Evolutionary conservation across 2,888 invertebrate species (phyloP).

Genomic region (Lepidonotus clava): DNA sequence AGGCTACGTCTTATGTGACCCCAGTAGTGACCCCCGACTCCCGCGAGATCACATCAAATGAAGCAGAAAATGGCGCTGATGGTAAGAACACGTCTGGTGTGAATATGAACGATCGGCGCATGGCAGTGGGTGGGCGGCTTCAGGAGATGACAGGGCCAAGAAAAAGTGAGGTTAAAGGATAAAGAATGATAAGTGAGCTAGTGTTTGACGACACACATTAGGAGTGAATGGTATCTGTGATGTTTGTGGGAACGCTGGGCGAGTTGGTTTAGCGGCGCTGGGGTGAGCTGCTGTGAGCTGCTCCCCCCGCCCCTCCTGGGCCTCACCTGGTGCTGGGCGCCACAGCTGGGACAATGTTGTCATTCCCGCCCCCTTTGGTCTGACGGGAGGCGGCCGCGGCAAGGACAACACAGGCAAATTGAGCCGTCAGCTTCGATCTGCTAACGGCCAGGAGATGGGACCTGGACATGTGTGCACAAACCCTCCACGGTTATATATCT

Average conservation of each 20-base stretch:
- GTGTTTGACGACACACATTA: too few relatives aligned
- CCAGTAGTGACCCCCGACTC: not conserved
- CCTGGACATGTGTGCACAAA: constrained; percentile 10
- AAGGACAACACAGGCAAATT: constrained; percentile 51
- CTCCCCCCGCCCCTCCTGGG: too few relatives aligned
- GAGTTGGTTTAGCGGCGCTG: too few relatives aligned
- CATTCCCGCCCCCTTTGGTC: constrained; percentile 44
- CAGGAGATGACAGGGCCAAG: too few relatives aligned
- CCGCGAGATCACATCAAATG: constrained; percentile 16
- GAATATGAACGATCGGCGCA: not conserved
- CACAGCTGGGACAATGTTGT: constrained; percentile 52
- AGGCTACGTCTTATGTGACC: not conserved
- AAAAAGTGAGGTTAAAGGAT: too few relatives aligned
- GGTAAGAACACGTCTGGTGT: not conserved
- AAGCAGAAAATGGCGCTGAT: constrained; percentile 31
- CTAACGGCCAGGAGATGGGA: not conserved
- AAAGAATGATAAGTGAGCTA: too few relatives aligned
- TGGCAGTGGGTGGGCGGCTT: not conserved
- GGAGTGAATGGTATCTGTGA: too few relatives aligned
- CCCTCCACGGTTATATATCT: too few relatives aligned
- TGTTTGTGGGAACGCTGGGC: too few relatives aligned
- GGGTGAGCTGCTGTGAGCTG: too few relatives aligned
- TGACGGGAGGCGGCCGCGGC: not conserved
- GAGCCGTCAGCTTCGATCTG: constrained; percentile 31
- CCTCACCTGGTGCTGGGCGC: not conserved